A percentile compares a stretch with the other conserved stretches of the same genome.
phyloP scores from a whole-genome alignment of 2,888 invertebrate species.

The Epistrophe grossulariae region DNA sequence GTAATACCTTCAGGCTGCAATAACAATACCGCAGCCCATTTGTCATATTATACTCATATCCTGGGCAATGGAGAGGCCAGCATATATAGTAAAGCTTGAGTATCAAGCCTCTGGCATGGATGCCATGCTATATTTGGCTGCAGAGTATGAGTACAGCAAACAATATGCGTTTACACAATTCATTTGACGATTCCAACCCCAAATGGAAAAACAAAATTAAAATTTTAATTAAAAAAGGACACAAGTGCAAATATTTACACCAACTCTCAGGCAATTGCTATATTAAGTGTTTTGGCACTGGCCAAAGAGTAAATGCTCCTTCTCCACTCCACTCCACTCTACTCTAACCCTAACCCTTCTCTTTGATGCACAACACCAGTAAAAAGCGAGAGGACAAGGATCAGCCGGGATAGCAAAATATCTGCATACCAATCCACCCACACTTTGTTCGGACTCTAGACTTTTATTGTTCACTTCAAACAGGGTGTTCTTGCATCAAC shows the following conservation, averaged over 20 bases:
- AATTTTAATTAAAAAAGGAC: conserved; percentile 76
- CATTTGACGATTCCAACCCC: conserved; percentile 74
- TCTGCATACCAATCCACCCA: conserved; percentile 64
- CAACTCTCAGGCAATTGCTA: conserved; percentile 74
- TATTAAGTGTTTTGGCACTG: conserved; percentile 73
- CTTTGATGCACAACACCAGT: conserved; percentile 14
- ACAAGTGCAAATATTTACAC: conserved; percentile 76
- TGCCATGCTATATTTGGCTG: not conserved
- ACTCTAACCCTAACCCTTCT: not conserved
- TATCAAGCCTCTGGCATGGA: not conserved
- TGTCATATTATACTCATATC: conserved; percentile 57
- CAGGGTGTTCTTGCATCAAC: not conserved
- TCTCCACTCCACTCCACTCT: not conserved
- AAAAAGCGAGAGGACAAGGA: conserved; percentile 20
- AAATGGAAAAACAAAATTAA: conserved; percentile 75
- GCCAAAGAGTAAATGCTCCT: conserved; percentile 55
- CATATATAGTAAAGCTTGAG: not conserved
- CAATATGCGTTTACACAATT: conserved; percentile 75
- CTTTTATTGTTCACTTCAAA: conserved; percentile 67
- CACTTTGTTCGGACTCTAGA: not conserved
- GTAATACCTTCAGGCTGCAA: conserved; percentile 42
- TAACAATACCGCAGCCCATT: conserved; percentile 68
- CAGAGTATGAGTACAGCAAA: conserved; percentile 61
- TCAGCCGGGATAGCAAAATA: conserved; percentile 46
- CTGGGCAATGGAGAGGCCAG: conserved; percentile 6